Base-by-base conservation (phyloP, 2,113 vertebrate species). In the Peromyscus polionotus region DNA sequence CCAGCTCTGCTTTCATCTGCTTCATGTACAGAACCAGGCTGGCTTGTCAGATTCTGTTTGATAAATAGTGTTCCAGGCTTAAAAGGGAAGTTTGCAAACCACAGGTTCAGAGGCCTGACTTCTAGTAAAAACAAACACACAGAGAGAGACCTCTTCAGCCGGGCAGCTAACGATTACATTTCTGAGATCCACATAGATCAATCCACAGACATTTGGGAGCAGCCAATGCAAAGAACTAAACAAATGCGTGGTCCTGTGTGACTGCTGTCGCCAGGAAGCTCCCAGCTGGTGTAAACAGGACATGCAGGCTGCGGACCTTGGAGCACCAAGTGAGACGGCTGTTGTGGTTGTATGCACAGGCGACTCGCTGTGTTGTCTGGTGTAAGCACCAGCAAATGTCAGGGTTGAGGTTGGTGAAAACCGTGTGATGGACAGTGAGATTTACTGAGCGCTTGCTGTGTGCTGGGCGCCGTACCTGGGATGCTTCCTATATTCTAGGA, bases 51-150 rank as follows among this genome's bases (percentile, higher is more conserved):
- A 94, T 79, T 96, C 36, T 51, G 22, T 91, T 96, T 95, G 88
- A 97, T 95, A 96, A 96, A 86, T 63, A 89, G 81, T 75, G 67
- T 89, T 96, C n/a, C 65, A 1, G 70, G 94, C 26, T 96, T 61
- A 57, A 22, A 96, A 96, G 85, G 76, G 95, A 95, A 91, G 97
- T 97, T 95, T 95, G 95, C 83, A 97, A 97, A 97, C 94, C 96
- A 3, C 97, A 97, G 98, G 91, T 97, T 97, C 93, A 91, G 94
- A 95, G 97, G 73, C 97, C 93, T 97, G 96, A 96, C 88, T 97
- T 98, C 96, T 98, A 98, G 93, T 91, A 91, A 98, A 98, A 98
- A 97, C 95, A 97, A 98, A 97, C 94, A 98, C 16, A 85, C n/a
- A 92, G 93, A 96, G 67, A 89, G 85, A 95, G 95, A 63, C 68